These are phyloP conservation scores for Peromyscus nudipes DNA, from an alignment of 2,797 vertebrate species.

Conservation along the genomic window DNA sequence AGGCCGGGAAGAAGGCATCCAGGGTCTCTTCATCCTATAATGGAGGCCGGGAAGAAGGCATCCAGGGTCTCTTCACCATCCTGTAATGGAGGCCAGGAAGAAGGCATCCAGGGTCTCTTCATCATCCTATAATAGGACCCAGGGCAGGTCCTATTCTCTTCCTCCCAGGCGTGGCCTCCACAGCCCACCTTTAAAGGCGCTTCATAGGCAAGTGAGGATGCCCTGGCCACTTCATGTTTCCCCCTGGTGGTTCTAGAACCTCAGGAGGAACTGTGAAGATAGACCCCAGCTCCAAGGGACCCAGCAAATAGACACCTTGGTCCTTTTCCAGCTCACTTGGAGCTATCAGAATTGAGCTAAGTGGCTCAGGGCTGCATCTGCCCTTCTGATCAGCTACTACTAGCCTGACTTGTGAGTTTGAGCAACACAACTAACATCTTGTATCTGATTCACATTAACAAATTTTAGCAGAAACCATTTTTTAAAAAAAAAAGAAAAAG, in stretches of 20 bases:
- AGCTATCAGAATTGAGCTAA: background rate
- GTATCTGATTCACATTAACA: background rate
- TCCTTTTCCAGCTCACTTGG: background rate
- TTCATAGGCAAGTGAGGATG: background rate
- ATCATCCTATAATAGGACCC: too few species aligned
- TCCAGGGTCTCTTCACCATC: too few species aligned
- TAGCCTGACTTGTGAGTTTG: background rate
- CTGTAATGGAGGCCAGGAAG: accelerated
- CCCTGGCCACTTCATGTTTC: background rate
- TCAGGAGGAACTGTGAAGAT: background rate
- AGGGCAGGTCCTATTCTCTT: background rate
- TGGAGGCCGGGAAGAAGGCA: too few species aligned
- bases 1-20: too few species aligned
- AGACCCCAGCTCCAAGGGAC: background rate
- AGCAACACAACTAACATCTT: background rate
- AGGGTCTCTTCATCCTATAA: too few species aligned
- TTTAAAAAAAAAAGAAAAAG: background rate
- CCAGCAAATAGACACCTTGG: background rate
- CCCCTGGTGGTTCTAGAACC: background rate
- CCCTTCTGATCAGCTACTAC: slow-evolving; percentile 10
- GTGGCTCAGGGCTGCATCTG: background rate
- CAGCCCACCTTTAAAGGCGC: background rate
- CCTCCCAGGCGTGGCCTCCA: background rate
- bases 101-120: background rate
- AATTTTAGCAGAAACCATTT: background rate